Base-by-base conservation (phyloP, 2,113 vertebrate genomes). In the Acrocephalus kingi region DNA sequence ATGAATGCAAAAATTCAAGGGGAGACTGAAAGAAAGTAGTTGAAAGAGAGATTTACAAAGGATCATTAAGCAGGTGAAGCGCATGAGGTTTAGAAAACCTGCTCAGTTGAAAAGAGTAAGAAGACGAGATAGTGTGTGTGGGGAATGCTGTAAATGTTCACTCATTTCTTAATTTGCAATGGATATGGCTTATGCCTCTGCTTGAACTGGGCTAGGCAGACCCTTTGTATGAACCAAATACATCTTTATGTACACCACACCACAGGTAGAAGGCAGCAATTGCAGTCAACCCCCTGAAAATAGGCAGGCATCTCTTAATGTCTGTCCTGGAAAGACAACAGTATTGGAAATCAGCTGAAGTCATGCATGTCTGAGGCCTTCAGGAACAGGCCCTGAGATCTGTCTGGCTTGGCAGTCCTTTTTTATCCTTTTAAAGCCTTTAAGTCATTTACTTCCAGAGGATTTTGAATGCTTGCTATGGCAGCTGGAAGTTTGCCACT, bases 401-500 rank as follows among this genome's bases (percentile, higher is more conserved):
- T 84, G 52, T 75, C 68, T 84, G 61, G 41, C 64, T 96, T 96
- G 73, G 31, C 77, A 90, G 76, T 81, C 73, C 64, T 91, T 83
- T 87, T 72, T 95, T 85, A 90, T 83, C 55, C 67, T 81, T 95
- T 93, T 63, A 82, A 93, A 93, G 41, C 69, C 77, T 94, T 76
- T 54, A 82, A 82, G 73, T 94, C 2, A 90, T 90, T 96, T 84
- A 75, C 93, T 92, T 92, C 76, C 80, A 84, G 83, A 90, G 80
- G 83, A 93, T 95, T 95, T 93, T 81, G 61, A 78, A 92, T 0
- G 45, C 86, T 56, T 78, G 83, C 76, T 84, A 13, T 76, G 77
- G 39, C 61, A 96, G 66, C 69, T 96, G 92, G 93, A 95, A 92
- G 49, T 75, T 89, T 95, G 96, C 90, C 94, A 89, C 80, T 58